phyloP scores from a whole-genome alignment of 2,113 vertebrate genomes.

The Vulpes vulpes region DNA sequence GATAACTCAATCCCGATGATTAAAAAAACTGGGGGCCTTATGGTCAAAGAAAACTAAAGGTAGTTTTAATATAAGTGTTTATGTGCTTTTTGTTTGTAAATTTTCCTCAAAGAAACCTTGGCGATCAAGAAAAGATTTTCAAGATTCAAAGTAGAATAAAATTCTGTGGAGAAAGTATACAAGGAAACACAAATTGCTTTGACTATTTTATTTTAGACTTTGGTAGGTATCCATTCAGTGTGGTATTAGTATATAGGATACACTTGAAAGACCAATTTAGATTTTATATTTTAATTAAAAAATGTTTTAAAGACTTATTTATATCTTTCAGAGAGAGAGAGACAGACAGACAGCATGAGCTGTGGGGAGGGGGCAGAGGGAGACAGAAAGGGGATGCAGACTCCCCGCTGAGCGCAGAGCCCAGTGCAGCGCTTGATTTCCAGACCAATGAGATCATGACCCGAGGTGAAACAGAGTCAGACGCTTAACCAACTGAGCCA shows the following conservation, averaged over 20 bases:
- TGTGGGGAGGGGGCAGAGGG: neutral
- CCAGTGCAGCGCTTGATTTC: neutral
- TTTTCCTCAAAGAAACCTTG: neutral
- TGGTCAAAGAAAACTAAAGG: slow-evolving; percentile 26
- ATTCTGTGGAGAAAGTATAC: neutral
- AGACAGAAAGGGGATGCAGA: neutral
- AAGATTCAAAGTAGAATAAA: neutral
- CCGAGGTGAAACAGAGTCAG: neutral
- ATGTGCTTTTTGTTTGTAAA: neutral
- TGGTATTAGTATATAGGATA: neutral
- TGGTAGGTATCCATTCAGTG: neutral
- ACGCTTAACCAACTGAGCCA: neutral
- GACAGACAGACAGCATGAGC: neutral
- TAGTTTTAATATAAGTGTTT: neutral
- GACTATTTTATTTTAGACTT: slow-evolving; percentile 18
- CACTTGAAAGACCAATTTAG: neutral
- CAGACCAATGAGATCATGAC: neutral
- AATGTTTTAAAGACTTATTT: neutral
- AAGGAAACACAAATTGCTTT: neutral
- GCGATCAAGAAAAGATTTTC: neutral
- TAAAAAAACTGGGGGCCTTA: neutral
- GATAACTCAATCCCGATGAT: neutral
- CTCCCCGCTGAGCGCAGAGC: neutral
- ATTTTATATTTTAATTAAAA: neutral
- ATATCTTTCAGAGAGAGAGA: neutral